Evolutionary conservation across 2,888 invertebrate species (phyloP).

Genomic region (Argyresthia albistria): DNA sequence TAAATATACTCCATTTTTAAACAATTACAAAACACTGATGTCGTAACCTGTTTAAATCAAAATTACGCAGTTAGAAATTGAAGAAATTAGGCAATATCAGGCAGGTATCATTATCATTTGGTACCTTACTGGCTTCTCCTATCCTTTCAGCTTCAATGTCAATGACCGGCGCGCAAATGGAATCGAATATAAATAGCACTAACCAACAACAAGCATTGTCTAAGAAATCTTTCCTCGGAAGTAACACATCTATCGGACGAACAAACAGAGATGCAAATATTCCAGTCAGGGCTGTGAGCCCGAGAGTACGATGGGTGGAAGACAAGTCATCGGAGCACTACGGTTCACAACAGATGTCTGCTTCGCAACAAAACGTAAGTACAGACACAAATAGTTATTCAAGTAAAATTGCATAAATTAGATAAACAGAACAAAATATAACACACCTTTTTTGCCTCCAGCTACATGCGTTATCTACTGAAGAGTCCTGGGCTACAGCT

Average conservation of each 20-base stretch:
- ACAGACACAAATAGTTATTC: not conserved
- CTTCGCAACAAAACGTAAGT: conserved; percentile 63
- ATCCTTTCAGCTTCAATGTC: conserved; percentile 78
- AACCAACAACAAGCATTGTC: conserved; percentile 58
- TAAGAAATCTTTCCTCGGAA: conserved; percentile 66
- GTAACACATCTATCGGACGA: conserved; percentile 62
- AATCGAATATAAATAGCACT: conserved; percentile 58
- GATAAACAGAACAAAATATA: no score
- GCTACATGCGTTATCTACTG: conserved; percentile 38
- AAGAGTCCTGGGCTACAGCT: conserved; percentile 50
- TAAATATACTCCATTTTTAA: conserved; percentile 1
- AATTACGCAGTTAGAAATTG: no score
- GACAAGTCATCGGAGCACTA: conserved; percentile 56
- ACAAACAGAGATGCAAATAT: conserved; percentile 58
- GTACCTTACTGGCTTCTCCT: not conserved
- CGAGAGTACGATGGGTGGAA: conserved; percentile 63
- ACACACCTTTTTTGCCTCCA: conserved; percentile 10
- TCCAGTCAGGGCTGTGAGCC: conserved; percentile 66
- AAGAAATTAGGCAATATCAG: not conserved
- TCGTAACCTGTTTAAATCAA: conserved; percentile 48
- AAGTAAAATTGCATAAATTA: no score
- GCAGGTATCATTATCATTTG: not conserved
- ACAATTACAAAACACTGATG: conserved; percentile 10
- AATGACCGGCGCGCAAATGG: conserved; percentile 75
- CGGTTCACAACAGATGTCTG: conserved; percentile 49